Percentiles rank a stretch among this genome's conserved stretches.
Conservation (phyloP, 2,888 invertebrate genomes). For the Synanthedon myopaeformis region DNA sequence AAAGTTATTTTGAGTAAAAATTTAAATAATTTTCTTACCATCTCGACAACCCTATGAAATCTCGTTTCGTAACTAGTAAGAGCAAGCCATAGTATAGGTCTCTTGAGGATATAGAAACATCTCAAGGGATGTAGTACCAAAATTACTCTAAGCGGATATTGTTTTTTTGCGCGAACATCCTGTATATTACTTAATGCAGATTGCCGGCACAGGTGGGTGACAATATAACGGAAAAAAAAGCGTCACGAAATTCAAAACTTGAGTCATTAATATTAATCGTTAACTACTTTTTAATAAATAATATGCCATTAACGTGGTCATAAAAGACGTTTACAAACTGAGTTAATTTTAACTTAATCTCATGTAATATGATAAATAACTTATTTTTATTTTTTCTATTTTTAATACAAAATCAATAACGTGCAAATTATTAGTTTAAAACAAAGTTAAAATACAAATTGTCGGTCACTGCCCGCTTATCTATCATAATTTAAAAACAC, state of each 20-base stretch:
- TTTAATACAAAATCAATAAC: no score
- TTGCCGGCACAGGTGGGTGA: not conserved
- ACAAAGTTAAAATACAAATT: slow-evolving; percentile 12
- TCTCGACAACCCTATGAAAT: slow-evolving; percentile 24
- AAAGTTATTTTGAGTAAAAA: no score
- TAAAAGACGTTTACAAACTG: no score
- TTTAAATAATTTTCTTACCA: no score
- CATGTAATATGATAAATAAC: no score
- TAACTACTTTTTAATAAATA: no score
- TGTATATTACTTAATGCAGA: slow-evolving; percentile 8
- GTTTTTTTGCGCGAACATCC: slow-evolving; percentile 20
- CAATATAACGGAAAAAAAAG: not conserved
- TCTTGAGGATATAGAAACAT: slow-evolving; percentile 24
- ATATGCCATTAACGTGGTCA: no score
- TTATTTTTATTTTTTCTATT: no score
- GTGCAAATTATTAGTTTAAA: no score
- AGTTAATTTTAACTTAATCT: no score
- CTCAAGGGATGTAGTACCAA: slow-evolving; percentile 23
- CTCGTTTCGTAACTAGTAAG: slow-evolving; percentile 16
- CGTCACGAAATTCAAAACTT: not conserved
- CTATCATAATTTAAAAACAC: slow-evolving; percentile 36
- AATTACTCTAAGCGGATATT: slow-evolving; percentile 32
- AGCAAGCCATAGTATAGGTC: slow-evolving; percentile 12
- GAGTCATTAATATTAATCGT: no score
- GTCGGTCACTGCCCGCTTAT: slow-evolving; percentile 23